Percentiles rank a stretch among this genome's conserved stretches.
Conservation (phyloP, 2,113 vertebrate species). For the Brachyhypopomus occidentalis region DNA sequence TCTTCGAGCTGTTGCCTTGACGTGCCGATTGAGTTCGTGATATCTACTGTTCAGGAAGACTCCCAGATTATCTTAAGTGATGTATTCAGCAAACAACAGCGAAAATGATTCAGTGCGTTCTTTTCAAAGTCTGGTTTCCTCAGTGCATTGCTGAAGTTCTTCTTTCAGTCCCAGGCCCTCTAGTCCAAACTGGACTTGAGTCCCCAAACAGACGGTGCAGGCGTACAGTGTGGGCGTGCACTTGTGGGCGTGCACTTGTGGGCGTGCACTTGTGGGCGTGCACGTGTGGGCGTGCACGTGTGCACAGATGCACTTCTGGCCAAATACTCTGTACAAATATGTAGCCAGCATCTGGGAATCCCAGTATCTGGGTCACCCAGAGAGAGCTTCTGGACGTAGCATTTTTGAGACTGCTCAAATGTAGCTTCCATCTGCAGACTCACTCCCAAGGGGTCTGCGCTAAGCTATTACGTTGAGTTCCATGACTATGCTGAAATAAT, state of each 20-base stretch:
- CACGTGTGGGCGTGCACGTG: not conserved
- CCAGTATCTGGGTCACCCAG: too few relatives aligned
- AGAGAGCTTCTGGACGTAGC: too few relatives aligned
- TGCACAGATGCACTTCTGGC: not conserved
- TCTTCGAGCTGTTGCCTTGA: not conserved
- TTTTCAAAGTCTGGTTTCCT: not conserved
- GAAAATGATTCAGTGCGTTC: not conserved
- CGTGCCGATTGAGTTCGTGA: not conserved
- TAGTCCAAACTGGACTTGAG: not conserved
- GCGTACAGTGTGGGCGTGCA: not conserved
- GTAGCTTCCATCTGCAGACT: not conserved
- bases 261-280: not conserved
- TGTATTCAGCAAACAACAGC: not conserved
- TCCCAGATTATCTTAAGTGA: slow-evolving; percentile 6
- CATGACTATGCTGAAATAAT: not conserved
- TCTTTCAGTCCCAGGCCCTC: slow-evolving; percentile 6
- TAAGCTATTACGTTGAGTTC: not conserved
- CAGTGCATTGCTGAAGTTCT: slow-evolving; percentile 23
- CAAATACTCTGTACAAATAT: not conserved
- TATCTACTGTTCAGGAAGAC: not conserved
- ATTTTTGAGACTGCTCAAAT: too few relatives aligned
- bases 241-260: not conserved
- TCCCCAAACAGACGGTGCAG: not conserved
- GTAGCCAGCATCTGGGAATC: not conserved
- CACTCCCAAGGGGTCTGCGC: not conserved